Conservation (phyloP, 2,113 vertebrate species). For the Oostethus manadensis region DNA sequence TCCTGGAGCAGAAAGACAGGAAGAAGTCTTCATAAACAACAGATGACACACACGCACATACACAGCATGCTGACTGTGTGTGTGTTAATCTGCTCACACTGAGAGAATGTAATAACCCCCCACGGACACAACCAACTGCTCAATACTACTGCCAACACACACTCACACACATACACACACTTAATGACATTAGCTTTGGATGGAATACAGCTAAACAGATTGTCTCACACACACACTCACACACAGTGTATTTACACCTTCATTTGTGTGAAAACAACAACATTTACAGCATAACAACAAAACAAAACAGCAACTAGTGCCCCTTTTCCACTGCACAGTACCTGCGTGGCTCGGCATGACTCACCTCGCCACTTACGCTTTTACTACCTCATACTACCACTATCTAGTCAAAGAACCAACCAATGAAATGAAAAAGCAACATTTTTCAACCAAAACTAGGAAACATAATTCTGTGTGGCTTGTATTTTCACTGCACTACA, state of each 20-base stretch:
- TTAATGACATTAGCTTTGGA: slow-evolving; percentile 73
- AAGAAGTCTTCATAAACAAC: slow-evolving; percentile 47
- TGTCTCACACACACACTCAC: slow-evolving; percentile 35
- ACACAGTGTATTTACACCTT: slow-evolving; percentile 34
- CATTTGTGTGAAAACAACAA: slow-evolving; percentile 8
- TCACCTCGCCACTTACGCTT: neutral
- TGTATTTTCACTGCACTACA: too few relatives aligned
- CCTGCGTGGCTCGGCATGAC: too few relatives aligned
- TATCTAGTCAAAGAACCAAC: too few relatives aligned
- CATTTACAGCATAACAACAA: neutral
- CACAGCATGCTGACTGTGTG: slow-evolving; percentile 37
- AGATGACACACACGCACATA: slow-evolving; percentile 28
- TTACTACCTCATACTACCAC: neutral
- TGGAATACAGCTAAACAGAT: slow-evolving; percentile 68
- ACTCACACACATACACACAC: slow-evolving; percentile 35
- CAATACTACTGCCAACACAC: slow-evolving; percentile 54
- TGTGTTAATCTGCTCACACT: slow-evolving; percentile 61
- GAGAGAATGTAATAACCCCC: slow-evolving; percentile 66
- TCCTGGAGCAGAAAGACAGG: slow-evolving; percentile 6
- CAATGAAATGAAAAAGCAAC: too few relatives aligned
- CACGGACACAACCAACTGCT: slow-evolving; percentile 61
- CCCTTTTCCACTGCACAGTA: neutral
- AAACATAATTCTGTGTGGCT: too few relatives aligned
- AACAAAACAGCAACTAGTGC: neutral
- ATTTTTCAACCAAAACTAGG: too few relatives aligned